Conservation (phyloP, 2,888 invertebrate genomes). For the Julus scanicus region DNA sequence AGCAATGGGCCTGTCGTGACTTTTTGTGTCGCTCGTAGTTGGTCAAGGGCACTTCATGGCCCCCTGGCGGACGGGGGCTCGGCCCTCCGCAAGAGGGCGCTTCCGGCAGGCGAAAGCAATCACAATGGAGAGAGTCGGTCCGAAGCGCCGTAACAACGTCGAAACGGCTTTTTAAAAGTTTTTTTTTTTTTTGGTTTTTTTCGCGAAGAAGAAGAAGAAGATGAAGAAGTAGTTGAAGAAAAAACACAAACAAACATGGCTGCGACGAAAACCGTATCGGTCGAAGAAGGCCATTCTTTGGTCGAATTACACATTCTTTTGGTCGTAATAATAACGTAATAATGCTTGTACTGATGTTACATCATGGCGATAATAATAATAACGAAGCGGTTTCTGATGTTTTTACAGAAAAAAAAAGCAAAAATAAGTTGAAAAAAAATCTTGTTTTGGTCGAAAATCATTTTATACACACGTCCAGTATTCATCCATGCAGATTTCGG, state of each 20-base stretch:
- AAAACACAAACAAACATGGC: not conserved
- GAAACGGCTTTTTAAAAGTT: not conserved
- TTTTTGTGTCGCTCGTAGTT: not conserved
- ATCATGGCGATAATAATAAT: not conserved
- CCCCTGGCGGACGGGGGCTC: not conserved
- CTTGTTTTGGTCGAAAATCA: not conserved
- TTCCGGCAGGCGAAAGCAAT: slow-evolving; percentile 21
- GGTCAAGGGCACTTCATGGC: slow-evolving; percentile 41
- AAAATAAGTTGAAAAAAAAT: not conserved
- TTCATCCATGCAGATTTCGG: slow-evolving; percentile 5
- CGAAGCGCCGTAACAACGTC: slow-evolving; percentile 24
- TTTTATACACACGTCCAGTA: slow-evolving; percentile 25
- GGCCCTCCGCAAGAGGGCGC: slow-evolving; percentile 24
- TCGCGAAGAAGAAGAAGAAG: not conserved
- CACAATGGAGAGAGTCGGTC: slow-evolving; percentile 16
- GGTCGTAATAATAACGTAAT: slow-evolving; percentile 34
- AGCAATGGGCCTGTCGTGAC: not conserved
- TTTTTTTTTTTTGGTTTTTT: not conserved
- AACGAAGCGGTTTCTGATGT: not conserved
- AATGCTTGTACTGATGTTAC: slow-evolving; percentile 41
- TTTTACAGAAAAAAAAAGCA: not conserved
- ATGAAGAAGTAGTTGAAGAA: not conserved
- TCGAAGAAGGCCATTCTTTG: slow-evolving; percentile 45
- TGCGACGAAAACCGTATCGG: not conserved
- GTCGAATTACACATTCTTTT: slow-evolving; percentile 15